Evolutionary conservation across 2,888 invertebrate species (phyloP), one percentile per base, ranked within the genome.

Genomic region (Troides helena): DNA sequence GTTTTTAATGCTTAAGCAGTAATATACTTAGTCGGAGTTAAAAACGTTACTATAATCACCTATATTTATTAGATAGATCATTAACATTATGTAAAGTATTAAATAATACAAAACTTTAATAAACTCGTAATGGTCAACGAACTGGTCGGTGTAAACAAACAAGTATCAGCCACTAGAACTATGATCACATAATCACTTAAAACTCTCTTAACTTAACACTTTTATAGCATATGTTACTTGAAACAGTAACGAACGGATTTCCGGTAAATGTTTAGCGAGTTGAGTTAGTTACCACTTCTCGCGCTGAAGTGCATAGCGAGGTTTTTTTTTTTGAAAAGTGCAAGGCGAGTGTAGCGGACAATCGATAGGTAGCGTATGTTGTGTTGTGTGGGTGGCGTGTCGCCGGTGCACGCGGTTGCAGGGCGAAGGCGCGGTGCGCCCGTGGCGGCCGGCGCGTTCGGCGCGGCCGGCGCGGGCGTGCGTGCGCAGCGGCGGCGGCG

Each of bases 361-460:
- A 85, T 86, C 82, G 80, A 84, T 80, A 81, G 78, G 73, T 77
- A 76, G 76, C 74, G 76, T 76, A 79, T 84, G 81, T 82, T 82
- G 80, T 81, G 81, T 81, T 81, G 83, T 79, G 84, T 83, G 83
- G 78, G 80, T 75, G 80, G 78, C 71, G 68, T 65, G 70, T 71
- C 10, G 39, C 39, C 75, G 80, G 78, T 71, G 68, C 64, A 70
- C 83, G 39, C 83, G 85, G 85, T 75, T 83, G 85, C 86, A 85
- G 81, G 80, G 78, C 71, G 68, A 64, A 70, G 39, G 39, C 39
- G 70, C 69, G 75, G 74, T 72, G 73, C 70, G 72, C 67, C 67
- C 64, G 72, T 61, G 70, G 72, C 69, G 72, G 70, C 65, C 39
- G 86, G 88, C 86, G 86, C 86, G 87, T 81, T 73, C 77, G 78